phyloP scores from a whole-genome alignment of 2,113 vertebrate species.

The Urocitellus parryii region DNA sequence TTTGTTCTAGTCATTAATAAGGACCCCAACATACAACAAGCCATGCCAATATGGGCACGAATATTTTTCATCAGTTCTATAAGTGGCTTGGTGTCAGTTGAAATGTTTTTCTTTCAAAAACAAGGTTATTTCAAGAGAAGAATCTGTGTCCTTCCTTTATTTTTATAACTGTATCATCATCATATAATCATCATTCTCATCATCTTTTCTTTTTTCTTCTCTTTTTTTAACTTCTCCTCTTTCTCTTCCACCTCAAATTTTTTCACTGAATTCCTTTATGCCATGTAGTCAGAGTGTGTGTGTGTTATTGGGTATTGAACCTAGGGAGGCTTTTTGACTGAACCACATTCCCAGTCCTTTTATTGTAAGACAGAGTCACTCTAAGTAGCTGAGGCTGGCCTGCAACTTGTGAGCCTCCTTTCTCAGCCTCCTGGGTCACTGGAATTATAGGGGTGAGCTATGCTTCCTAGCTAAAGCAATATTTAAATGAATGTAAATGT shows the following conservation, averaged over 20 bases:
- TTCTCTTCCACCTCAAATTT: background rate
- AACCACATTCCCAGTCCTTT: background rate
- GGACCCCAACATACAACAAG: background rate
- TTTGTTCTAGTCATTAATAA: background rate
- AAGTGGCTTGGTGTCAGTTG: background rate
- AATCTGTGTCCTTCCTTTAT: background rate
- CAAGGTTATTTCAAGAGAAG: background rate
- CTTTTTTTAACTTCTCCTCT: background rate
- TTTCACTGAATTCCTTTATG: background rate
- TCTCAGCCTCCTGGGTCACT: background rate
- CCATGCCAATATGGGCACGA: no score
- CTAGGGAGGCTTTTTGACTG: background rate
- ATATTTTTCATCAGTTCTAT: background rate
- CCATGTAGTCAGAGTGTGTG: background rate
- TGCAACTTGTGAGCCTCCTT: background rate
- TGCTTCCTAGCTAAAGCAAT: background rate
- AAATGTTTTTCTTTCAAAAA: background rate
- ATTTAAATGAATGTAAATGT: slow-evolving; percentile 32
- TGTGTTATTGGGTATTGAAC: background rate
- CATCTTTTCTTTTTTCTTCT: background rate
- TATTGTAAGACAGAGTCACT: background rate
- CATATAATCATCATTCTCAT: no score
- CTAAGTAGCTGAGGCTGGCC: background rate
- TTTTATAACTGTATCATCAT: background rate
- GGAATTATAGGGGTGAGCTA: background rate